A percentile compares a stretch with the other conserved stretches of the same genome.
These are phyloP conservation scores for Zootoca vivipara DNA, from an alignment of 2,113 vertebrate genomes.

Conservation along the genomic window DNA sequence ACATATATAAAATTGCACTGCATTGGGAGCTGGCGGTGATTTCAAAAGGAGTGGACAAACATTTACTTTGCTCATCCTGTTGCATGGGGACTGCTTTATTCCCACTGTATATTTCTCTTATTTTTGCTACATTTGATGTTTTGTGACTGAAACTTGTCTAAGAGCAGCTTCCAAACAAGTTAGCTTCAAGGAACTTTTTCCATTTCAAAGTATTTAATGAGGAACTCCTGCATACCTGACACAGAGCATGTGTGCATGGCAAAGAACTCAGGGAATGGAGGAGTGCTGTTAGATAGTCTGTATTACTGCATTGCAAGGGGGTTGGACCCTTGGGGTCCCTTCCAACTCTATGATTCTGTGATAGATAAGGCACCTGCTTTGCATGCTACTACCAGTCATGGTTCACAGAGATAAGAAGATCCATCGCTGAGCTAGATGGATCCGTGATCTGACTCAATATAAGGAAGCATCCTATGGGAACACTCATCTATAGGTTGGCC, in stretches of 20 bases:
- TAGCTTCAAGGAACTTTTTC: no score
- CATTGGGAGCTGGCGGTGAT: not conserved
- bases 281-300: not conserved
- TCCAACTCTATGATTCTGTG: not conserved
- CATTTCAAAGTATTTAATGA: no score
- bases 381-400: not conserved
- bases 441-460: not conserved
- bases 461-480: not conserved
- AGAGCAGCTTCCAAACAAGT: no score
- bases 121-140: no score
- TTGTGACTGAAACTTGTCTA: no score
- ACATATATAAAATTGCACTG: not conserved
- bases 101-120: no score
- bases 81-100: not conserved
- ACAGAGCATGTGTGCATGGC: not conserved
- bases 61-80: not conserved
- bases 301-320: no score
- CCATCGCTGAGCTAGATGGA: not conserved
- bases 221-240: no score
- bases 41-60: not conserved
- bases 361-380: not conserved
- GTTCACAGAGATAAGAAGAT: no score
- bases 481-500: not conserved
- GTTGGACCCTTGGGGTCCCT: no score
- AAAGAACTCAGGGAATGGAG: not conserved